These are phyloP conservation scores for Bergia sp. DNA, from an alignment of 92 coral and sea anemone genomes.

Conservation along the genomic window DNA sequence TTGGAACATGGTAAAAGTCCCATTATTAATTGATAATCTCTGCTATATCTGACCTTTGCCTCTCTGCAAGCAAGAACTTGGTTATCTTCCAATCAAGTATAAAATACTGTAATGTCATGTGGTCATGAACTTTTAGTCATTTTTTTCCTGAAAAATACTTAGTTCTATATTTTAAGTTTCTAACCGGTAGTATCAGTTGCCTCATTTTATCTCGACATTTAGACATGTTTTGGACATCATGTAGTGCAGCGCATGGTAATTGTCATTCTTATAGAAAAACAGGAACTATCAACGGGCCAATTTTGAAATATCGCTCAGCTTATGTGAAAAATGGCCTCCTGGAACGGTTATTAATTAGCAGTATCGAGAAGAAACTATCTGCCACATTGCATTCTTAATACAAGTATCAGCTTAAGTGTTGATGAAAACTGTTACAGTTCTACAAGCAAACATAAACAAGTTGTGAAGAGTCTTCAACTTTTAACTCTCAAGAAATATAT, in stretches of 20 bases:
- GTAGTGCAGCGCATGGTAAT: neutral
- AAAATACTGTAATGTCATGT: no score
- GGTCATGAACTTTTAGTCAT: no score
- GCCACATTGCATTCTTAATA: neutral
- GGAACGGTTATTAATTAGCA: neutral
- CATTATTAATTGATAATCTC: no score
- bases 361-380: neutral
- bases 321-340: neutral
- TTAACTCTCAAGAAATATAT: neutral
- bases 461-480: neutral
- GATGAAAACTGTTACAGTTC: neutral
- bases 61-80: no score
- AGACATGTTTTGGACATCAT: neutral
- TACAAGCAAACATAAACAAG: neutral
- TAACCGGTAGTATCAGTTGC: no score
- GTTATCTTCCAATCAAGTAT: no score
- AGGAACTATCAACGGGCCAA: no score
- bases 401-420: neutral
- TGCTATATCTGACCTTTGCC: no score
- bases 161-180: no score
- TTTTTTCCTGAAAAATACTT: neutral
- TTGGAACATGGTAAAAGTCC: no score
- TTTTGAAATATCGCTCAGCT: neutral
- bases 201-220: neutral
- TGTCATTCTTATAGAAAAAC: neutral